These are phyloP conservation scores for Acanthochromis polyacanthus DNA, from an alignment of 2,113 vertebrate species.

Conservation along the genomic window DNA sequence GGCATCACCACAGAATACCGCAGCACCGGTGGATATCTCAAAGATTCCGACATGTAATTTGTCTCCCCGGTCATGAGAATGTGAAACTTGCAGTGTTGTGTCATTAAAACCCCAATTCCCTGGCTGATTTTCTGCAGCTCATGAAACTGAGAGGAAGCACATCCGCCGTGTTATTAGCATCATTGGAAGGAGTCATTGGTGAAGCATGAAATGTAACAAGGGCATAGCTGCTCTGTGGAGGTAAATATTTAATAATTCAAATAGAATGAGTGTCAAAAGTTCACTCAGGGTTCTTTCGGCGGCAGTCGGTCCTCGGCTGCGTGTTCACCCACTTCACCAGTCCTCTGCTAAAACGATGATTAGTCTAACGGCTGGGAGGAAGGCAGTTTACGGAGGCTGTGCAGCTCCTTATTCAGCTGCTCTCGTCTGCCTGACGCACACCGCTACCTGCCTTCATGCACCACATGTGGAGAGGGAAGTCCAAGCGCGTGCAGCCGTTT, in stretches of 20 bases:
- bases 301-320: background rate
- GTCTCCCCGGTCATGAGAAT: constrained; percentile 17
- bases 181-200: constrained; percentile 21
- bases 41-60: constrained; percentile 15
- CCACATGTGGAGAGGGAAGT: constrained; percentile 1
- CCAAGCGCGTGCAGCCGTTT: constrained; percentile 49
- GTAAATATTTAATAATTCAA: constrained; percentile 35
- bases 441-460: constrained; percentile 35
- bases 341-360: constrained; percentile 22
- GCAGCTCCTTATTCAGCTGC: constrained; percentile 50
- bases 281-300: constrained; percentile 1
- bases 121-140: constrained; percentile 5
- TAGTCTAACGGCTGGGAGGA: constrained; percentile 22
- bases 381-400: constrained; percentile 26
- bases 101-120: constrained; percentile 31
- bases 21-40: constrained; percentile 18
- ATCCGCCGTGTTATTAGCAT: constrained; percentile 42
- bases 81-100: background rate
- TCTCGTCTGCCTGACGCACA: constrained; percentile 25
- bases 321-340: constrained; percentile 7
- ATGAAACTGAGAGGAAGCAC: constrained; percentile 24
- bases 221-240: constrained; percentile 14
- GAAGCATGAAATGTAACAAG: constrained; percentile 27
- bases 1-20: constrained; percentile 12
- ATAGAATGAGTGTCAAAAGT: constrained; percentile 11